These are phyloP conservation scores for Papilio glaucus DNA, from an alignment of 1,140 invertebrate species.

Conservation along the genomic window DNA sequence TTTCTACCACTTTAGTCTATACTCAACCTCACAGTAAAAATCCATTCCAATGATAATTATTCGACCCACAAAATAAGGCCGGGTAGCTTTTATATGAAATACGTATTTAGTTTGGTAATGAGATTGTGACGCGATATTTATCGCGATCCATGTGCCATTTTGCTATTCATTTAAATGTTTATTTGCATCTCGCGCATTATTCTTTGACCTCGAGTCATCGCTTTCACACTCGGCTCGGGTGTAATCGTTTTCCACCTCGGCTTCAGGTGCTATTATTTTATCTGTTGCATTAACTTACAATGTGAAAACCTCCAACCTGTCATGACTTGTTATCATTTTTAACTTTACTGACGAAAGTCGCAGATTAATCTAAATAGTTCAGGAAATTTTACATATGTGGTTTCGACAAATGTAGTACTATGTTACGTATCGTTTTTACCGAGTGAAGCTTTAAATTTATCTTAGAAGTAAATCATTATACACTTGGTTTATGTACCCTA, in stretches of 20 bases:
- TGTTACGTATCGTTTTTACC: too few species aligned
- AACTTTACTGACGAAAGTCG: conserved; percentile 1
- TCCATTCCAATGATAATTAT: conserved; percentile 39
- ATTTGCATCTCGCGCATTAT: conserved; percentile 57
- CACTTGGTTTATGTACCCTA: neutral
- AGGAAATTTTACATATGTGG: conserved; percentile 30
- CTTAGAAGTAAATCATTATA: neutral
- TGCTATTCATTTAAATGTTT: conserved; percentile 48
- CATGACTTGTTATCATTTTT: conserved; percentile 36
- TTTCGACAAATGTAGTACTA: neutral
- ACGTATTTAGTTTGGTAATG: conserved; percentile 49
- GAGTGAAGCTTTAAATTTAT: neutral
- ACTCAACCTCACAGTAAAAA: neutral
- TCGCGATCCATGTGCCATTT: conserved; percentile 45
- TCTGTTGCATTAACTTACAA: conserved; percentile 40
- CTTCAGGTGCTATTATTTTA: conserved; percentile 48
- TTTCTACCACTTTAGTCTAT: conserved; percentile 54
- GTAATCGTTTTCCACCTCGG: conserved; percentile 48
- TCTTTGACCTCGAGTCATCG: conserved; percentile 53
- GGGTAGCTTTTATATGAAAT: conserved; percentile 43
- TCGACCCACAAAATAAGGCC: conserved; percentile 31
- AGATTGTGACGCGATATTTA: conserved; percentile 52
- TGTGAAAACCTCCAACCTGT: conserved; percentile 37
- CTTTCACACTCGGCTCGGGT: conserved; percentile 60
- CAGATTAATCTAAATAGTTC: conserved; percentile 33